phyloP scores from a whole-genome alignment of 2,113 vertebrate genomes.

The Mustelus asterias region DNA sequence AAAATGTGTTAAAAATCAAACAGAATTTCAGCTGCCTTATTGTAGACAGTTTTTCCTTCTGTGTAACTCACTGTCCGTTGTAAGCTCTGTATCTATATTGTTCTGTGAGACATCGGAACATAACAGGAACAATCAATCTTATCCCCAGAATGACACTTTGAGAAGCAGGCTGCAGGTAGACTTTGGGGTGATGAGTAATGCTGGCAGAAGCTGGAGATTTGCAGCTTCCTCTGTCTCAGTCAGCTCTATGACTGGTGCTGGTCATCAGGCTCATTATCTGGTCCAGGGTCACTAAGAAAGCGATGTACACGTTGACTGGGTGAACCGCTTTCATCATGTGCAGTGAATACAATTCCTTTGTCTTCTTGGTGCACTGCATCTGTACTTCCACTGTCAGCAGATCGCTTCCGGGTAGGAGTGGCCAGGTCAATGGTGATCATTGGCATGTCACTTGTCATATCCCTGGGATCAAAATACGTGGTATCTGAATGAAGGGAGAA shows the following conservation, averaged over 20 bases:
- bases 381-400: conserved; percentile 48
- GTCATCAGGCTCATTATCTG: conserved; percentile 72
- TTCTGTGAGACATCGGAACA: not conserved
- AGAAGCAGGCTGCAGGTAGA: not conserved
- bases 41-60: not conserved
- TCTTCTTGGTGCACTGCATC: conserved; percentile 53
- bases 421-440: conserved; percentile 86
- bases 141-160: not conserved
- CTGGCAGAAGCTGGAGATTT: not conserved
- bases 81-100: not conserved
- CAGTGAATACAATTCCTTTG: conserved; percentile 68
- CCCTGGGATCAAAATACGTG: conserved; percentile 70
- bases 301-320: conserved; percentile 71
- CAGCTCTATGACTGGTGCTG: conserved; percentile 48
- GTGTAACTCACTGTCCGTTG: not conserved
- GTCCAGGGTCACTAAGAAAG: conserved; percentile 92
- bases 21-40: not conserved
- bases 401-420: conserved; percentile 80
- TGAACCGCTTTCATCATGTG: conserved; percentile 47
- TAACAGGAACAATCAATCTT: not conserved
- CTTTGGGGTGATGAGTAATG: not conserved
- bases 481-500: conserved; percentile 63
- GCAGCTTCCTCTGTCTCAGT: not conserved
- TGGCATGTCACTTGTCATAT: conserved; percentile 55
- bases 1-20: not conserved